These are phyloP conservation scores for Drosophila nr. medialis DNA, from an alignment of 2,888 invertebrate species.

Conservation along the genomic window DNA sequence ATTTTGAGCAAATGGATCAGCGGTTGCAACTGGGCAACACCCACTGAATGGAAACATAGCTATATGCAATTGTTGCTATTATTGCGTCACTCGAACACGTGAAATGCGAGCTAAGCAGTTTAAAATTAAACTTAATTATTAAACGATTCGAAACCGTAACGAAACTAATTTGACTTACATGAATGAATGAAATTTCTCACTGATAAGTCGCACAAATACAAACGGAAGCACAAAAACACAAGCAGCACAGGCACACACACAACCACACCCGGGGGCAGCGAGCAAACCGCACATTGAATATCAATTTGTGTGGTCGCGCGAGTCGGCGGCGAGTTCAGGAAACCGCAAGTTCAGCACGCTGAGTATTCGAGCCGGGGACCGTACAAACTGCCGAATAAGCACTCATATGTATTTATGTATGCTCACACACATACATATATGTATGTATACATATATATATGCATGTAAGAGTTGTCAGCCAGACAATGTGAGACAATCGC, in stretches of 20 bases:
- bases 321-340: conserved; percentile 41
- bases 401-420: conserved; percentile 25
- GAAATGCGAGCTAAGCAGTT: conserved; percentile 59
- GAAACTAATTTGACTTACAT: conserved; percentile 70
- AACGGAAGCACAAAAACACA: not conserved
- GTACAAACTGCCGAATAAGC: conserved; percentile 51
- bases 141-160: conserved; percentile 43
- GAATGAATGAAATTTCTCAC: conserved; percentile 67
- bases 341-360: conserved; percentile 57
- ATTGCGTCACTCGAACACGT: conserved; percentile 70
- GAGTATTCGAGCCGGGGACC: conserved; percentile 24
- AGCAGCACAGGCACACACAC: not conserved
- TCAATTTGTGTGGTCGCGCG: conserved; percentile 66
- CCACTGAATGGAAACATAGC: not conserved
- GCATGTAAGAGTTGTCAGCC: conserved; percentile 6
- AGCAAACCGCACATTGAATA: conserved; percentile 52
- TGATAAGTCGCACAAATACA: conserved; percentile 57
- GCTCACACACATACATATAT: not conserved
- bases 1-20: conserved; percentile 5
- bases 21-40: conserved; percentile 12
- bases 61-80: conserved; percentile 51
- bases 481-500: conserved; percentile 38
- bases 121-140: conserved; percentile 66
- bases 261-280: not conserved
- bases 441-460: not conserved